phyloP scores from a whole-genome alignment of 2,888 invertebrate species.

The Horisme vitalbata region DNA sequence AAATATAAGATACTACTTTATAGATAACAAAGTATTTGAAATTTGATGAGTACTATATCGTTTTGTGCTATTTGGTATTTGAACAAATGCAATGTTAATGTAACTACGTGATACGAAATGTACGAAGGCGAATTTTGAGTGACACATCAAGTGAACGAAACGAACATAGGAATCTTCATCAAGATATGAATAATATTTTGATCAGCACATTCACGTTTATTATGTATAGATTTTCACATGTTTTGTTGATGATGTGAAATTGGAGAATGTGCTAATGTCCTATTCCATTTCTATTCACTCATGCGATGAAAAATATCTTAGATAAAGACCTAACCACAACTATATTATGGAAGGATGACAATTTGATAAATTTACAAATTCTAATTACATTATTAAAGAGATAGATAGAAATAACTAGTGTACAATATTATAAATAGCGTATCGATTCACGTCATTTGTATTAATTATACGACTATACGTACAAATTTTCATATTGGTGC shows the following conservation, averaged over 20 bases:
- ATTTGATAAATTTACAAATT: slow-evolving; percentile 72
- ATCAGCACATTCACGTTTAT: too few relatives aligned
- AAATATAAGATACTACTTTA: slow-evolving; percentile 45
- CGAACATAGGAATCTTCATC: not conserved
- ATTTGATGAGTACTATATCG: slow-evolving; percentile 66
- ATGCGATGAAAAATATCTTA: slow-evolving; percentile 36
- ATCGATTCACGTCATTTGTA: slow-evolving; percentile 53
- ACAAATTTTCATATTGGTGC: slow-evolving; percentile 63
- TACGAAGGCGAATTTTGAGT: slow-evolving; percentile 39
- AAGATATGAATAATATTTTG: too few relatives aligned
- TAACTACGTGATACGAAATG: slow-evolving; percentile 59
- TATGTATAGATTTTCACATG: too few relatives aligned
- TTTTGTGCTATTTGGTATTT: slow-evolving; percentile 74
- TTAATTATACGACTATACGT: slow-evolving; percentile 43
- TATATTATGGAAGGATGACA: slow-evolving; percentile 65
- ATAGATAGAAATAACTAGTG: slow-evolving; percentile 76
- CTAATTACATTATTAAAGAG: slow-evolving; percentile 72
- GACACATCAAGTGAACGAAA: slow-evolving; percentile 11
- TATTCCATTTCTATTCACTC: slow-evolving; percentile 13
- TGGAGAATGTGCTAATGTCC: not conserved
- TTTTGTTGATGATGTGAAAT: too few relatives aligned
- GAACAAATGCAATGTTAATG: slow-evolving; percentile 79
- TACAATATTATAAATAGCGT: slow-evolving; percentile 61
- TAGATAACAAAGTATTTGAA: slow-evolving; percentile 55
- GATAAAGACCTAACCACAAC: slow-evolving; percentile 37